A percentile compares a stretch with the other conserved stretches of the same genome.
These are phyloP conservation scores for Camptogramma bilineatum DNA, from an alignment of 2,888 invertebrate species.

Conservation along the genomic window DNA sequence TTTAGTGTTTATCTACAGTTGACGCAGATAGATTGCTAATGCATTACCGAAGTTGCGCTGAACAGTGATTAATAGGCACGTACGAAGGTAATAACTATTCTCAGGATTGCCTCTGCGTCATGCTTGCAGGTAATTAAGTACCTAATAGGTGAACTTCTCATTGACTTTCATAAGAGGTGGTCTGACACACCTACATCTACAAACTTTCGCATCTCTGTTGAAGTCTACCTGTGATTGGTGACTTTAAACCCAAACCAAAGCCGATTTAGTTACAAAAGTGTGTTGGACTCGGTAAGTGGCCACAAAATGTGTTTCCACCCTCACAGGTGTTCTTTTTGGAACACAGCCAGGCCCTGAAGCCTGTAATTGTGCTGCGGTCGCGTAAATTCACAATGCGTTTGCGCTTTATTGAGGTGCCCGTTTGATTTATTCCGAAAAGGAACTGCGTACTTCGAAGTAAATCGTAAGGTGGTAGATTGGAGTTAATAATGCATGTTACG, in stretches of 20 bases:
- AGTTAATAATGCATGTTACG: conserved; percentile 13
- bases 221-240: neutral
- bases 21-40: conserved; percentile 40
- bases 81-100: neutral
- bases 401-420: conserved; percentile 32
- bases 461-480: conserved; percentile 8
- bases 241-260: conserved; percentile 17
- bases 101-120: too few relatives aligned
- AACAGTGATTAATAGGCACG: conserved; percentile 11
- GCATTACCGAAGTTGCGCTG: conserved; percentile 36
- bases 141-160: too few relatives aligned
- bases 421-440: conserved; percentile 26
- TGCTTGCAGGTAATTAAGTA: too few relatives aligned
- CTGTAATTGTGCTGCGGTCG: conserved; percentile 41
- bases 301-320: conserved; percentile 39
- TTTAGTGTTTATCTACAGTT: conserved; percentile 39
- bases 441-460: conserved; percentile 11
- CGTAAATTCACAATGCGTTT: conserved; percentile 36
- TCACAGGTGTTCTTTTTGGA: conserved; percentile 46
- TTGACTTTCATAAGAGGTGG: too few relatives aligned
- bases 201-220: neutral
- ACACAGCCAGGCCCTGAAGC: conserved; percentile 33
- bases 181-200: neutral
- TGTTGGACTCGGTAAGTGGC: conserved; percentile 35
- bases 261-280: conserved; percentile 37